Evolutionary conservation across 2,888 invertebrate genomes (phyloP).

Genomic region (Sminthurinus aureus): DNA sequence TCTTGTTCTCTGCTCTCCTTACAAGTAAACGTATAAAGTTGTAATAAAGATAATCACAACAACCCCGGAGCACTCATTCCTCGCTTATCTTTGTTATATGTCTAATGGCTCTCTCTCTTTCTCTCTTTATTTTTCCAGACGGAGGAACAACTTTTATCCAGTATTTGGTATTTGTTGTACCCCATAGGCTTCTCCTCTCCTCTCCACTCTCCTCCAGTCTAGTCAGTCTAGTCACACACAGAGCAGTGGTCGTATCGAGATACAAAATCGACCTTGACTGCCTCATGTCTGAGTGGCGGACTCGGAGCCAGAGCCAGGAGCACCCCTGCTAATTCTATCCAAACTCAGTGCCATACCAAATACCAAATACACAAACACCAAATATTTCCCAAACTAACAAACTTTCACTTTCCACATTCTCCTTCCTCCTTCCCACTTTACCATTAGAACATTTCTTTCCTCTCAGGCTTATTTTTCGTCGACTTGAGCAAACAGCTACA

Average conservation of each 20-base stretch:
- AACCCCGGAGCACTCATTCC: background rate
- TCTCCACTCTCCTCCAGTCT: too few species aligned
- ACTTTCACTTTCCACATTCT: background rate
- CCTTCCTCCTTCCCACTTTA: background rate
- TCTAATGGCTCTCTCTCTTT: background rate
- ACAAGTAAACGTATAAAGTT: background rate
- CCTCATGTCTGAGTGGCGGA: constrained; percentile 10
- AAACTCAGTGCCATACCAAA: background rate
- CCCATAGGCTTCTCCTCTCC: too few species aligned
- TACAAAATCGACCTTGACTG: background rate
- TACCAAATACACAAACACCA: background rate
- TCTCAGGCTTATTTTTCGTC: background rate
- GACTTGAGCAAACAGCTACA: too few species aligned
- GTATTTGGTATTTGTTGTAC: too few species aligned
- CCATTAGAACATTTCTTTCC: background rate
- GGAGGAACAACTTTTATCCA: too few species aligned
- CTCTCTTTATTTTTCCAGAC: too few species aligned
- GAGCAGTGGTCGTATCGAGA: too few species aligned
- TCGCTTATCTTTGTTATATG: background rate
- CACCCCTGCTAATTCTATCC: constrained; percentile 35
- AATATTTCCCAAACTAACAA: background rate
- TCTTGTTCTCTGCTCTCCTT: background rate
- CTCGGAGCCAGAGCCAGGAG: background rate
- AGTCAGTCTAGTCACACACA: too few species aligned
- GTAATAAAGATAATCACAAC: constrained; percentile 1